phyloP scores from a whole-genome alignment of 2,888 invertebrate genomes.

The Timandra comae region DNA sequence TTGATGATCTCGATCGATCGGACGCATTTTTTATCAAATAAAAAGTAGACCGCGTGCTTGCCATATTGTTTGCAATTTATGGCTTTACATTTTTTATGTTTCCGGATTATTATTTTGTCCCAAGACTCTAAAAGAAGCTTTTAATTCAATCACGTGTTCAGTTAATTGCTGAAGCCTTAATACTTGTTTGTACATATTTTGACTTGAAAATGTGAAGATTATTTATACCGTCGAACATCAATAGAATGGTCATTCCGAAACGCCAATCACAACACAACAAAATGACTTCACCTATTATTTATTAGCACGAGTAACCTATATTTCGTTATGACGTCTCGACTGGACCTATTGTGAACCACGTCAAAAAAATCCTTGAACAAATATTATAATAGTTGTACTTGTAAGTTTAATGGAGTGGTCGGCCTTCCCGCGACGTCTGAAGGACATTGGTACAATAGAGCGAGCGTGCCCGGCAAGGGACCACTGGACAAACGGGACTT shows the following conservation, averaged over 20 bases:
- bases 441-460: conserved; percentile 58
- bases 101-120: conserved; percentile 37
- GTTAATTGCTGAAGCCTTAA: too few species aligned
- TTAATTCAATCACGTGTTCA: too few species aligned
- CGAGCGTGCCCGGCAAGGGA: conserved; percentile 34
- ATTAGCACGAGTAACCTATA: conserved; percentile 1
- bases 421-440: conserved; percentile 48
- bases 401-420: conserved; percentile 27
- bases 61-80: conserved; percentile 63
- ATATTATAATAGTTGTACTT: conserved; percentile 16
- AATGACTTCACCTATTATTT: too few species aligned
- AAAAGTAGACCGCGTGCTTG: conserved; percentile 42
- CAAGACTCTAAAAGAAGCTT: not conserved
- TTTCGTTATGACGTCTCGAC: conserved; percentile 12
- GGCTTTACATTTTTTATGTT: conserved; percentile 54
- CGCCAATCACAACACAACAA: too few species aligned
- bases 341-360: conserved; percentile 12
- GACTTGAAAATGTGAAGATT: too few species aligned
- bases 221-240: too few species aligned
- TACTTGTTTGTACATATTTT: too few species aligned
- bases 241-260: too few species aligned
- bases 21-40: conserved; percentile 44
- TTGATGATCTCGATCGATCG: conserved; percentile 58
- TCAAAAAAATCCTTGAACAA: conserved; percentile 28
- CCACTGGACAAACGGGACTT: conserved; percentile 44